Conservation (phyloP, 2,888 invertebrate species). For the Galerucella nymphaeae region DNA sequence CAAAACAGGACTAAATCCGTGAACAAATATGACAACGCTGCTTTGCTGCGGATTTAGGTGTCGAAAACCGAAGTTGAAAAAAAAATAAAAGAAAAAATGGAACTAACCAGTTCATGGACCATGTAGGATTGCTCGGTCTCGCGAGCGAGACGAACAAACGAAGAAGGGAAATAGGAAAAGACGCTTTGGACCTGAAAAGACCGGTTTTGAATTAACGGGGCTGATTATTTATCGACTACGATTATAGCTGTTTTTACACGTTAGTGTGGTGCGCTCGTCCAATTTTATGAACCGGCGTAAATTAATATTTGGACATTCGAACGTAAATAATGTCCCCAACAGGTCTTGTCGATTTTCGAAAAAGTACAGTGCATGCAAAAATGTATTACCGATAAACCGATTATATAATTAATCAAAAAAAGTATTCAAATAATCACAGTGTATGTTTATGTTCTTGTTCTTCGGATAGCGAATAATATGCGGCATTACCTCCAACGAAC, state of each 20-base stretch:
- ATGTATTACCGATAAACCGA: not conserved
- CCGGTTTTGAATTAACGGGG: constrained; percentile 60
- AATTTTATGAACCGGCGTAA: constrained; percentile 62
- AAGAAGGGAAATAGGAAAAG: constrained; percentile 28
- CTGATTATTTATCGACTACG: constrained; percentile 65
- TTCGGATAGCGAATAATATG: constrained; percentile 24
- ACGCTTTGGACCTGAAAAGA: constrained; percentile 41
- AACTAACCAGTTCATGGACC: constrained; percentile 13
- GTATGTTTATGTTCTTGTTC: constrained; percentile 7
- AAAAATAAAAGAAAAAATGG: not conserved
- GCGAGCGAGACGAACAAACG: constrained; percentile 3
- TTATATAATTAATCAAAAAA: too few relatives aligned
- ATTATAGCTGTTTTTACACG: constrained; percentile 66
- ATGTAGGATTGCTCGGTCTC: constrained; percentile 13
- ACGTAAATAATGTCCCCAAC: constrained; percentile 49
- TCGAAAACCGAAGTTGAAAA: constrained; percentile 17
- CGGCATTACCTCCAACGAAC: constrained; percentile 39
- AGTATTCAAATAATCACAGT: not conserved
- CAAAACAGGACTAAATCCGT: not conserved
- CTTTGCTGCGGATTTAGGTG: constrained; percentile 12
- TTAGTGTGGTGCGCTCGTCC: constrained; percentile 64
- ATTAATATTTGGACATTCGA: constrained; percentile 59
- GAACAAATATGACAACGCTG: constrained; percentile 3
- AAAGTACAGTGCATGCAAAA: not conserved
- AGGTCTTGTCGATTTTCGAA: constrained; percentile 47